A percentile compares a stretch with the other conserved stretches of the same genome.
Conservation (phyloP, 2,113 vertebrate genomes). For the Hirundichthys speculiger region DNA sequence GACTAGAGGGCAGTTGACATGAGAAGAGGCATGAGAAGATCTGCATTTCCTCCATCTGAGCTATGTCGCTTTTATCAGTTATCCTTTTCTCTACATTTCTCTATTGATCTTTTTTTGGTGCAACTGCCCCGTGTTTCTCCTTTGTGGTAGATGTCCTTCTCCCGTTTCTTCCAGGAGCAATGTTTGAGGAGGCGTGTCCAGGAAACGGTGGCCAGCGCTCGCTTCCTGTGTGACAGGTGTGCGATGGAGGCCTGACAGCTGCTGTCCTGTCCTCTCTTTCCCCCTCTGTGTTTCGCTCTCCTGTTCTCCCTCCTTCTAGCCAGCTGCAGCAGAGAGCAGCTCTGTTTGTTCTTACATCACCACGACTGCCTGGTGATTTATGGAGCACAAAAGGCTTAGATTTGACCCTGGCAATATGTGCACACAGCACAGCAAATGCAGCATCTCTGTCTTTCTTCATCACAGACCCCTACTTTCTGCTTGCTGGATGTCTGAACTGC, state of each 20-base stretch:
- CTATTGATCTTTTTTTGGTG: slow-evolving; percentile 44
- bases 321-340: slow-evolving; percentile 79
- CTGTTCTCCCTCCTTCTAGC: slow-evolving; percentile 59
- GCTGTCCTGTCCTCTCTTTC: slow-evolving; percentile 72
- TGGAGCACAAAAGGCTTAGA: slow-evolving; percentile 78
- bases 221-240: slow-evolving; percentile 87
- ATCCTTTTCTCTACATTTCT: slow-evolving; percentile 13
- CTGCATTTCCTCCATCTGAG: not conserved
- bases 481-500: slow-evolving; percentile 19
- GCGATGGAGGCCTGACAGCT: slow-evolving; percentile 80
- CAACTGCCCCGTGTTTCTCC: slow-evolving; percentile 6
- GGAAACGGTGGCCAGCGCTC: slow-evolving; percentile 79
- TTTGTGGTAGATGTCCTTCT: slow-evolving; percentile 64
- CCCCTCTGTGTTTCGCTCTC: slow-evolving; percentile 58
- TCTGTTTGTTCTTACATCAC: slow-evolving; percentile 81
- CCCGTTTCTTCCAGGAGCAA: slow-evolving; percentile 63
- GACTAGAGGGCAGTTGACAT: slow-evolving; percentile 5
- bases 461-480: slow-evolving; percentile 22
- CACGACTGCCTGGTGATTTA: slow-evolving; percentile 76
- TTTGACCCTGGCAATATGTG: slow-evolving; percentile 69
- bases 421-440: slow-evolving; percentile 43
- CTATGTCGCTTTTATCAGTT: slow-evolving; percentile 29
- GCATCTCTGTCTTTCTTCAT: slow-evolving; percentile 45
- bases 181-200: slow-evolving; percentile 83
- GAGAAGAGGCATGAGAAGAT: slow-evolving; percentile 40